Base-by-base conservation (phyloP, 2,888 invertebrate genomes). In the Heliothis peltigera region DNA sequence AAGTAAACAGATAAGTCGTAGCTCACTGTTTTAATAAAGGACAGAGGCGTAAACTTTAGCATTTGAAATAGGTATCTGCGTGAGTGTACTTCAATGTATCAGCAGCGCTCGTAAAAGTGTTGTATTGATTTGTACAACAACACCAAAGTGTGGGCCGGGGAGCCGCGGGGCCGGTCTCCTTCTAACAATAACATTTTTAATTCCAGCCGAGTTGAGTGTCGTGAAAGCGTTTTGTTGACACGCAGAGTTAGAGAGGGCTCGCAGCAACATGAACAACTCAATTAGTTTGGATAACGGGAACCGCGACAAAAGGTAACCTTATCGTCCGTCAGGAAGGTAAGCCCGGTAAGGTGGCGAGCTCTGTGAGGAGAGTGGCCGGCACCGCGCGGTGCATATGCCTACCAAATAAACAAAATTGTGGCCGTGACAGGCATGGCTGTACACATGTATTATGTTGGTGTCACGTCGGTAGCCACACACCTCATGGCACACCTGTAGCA, bases 291-390 rank as follows among this genome's bases (percentile, higher is more conserved):
- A 55, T 17, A 6, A 25, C 39, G 51, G 56, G 32, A 43, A 8
- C 2, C 35, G 12, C 18, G n/a, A 74, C 54, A 70, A 55, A 64
- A 58, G 25, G 46, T 55, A 18, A 75, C 63, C 35, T 21, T 19
- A 17, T 43, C 43, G 48, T 42, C 54, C n/a, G n/a, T n/a, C n/a
- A n/a, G n/a, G n/a, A n/a, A n/a, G 28, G 39, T 32, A 43, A 44
- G 46, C 22, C 6, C 19, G 15, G 43, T 44, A 56, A 53, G 44
- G 53, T 12, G 52, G 44, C 47, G 54, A 49, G 52, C 22, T 56
- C 54, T 21, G 25, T 15, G 51, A 47, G 62, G 57, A 62, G 44
- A 25, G 28, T 54, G 21, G 47, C 49, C 19, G 65, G 44, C 28
- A 28, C 28, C 28, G 46, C 19, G 39, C 44, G 19, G 22, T n/a